Percentiles rank a stretch among this genome's conserved stretches.
These are phyloP conservation scores for Hypomesus transpacificus DNA, from an alignment of 2,113 vertebrate genomes.

Conservation along the genomic window DNA sequence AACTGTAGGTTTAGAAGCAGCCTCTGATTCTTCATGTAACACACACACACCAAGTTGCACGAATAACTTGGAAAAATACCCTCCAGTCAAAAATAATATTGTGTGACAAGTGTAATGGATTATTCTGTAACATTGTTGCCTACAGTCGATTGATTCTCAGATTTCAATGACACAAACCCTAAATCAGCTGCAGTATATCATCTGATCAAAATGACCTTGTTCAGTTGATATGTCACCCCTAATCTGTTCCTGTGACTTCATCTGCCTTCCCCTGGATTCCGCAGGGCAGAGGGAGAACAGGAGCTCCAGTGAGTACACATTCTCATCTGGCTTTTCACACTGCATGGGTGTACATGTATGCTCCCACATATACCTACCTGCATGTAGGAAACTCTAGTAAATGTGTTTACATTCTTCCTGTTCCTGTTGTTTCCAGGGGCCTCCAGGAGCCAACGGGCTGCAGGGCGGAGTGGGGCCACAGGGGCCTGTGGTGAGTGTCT, in stretches of 20 bases:
- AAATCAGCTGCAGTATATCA: too few species aligned
- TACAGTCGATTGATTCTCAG: too few species aligned
- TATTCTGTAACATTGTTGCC: too few species aligned
- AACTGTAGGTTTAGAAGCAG: too few species aligned
- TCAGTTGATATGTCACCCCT: slow-evolving; percentile 10
- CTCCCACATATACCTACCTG: neutral
- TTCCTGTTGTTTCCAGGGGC: slow-evolving; percentile 74
- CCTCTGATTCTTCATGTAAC: too few species aligned
- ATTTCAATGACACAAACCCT: too few species aligned
- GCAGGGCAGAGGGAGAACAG: slow-evolving; percentile 91
- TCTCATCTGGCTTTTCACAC: neutral
- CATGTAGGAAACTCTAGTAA: too few species aligned
- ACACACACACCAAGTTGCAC: too few species aligned
- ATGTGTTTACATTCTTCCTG: slow-evolving; percentile 12
- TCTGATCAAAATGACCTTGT: too few species aligned
- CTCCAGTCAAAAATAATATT: too few species aligned
- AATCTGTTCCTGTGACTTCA: slow-evolving; percentile 49
- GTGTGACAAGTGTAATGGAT: too few species aligned
- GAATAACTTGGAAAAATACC: too few species aligned
- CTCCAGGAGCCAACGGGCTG: slow-evolving; percentile 85
- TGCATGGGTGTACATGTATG: neutral
- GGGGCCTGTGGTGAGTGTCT: slow-evolving; percentile 81
- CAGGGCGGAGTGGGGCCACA: slow-evolving; percentile 85
- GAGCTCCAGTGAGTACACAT: slow-evolving; percentile 84
- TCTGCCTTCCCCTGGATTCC: slow-evolving; percentile 62